phyloP scores from a whole-genome alignment of 1,140 invertebrate genomes.

The Glomeris maerens region DNA sequence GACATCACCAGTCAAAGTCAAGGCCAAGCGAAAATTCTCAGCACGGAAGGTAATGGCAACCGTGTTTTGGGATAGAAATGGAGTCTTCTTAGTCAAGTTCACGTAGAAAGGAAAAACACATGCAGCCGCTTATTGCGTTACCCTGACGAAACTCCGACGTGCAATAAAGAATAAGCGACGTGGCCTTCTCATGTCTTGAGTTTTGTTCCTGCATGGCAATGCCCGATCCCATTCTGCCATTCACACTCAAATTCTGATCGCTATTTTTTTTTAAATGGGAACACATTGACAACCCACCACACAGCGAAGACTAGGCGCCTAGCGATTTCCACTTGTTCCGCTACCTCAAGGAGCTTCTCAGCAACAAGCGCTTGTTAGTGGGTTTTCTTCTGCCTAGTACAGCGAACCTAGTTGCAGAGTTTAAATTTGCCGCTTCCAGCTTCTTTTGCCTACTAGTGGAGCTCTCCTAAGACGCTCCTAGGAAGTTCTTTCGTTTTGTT shows the following conservation, averaged over 20 bases:
- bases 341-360: constrained; percentile 15
- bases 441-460: no score
- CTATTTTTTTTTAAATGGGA: constrained; percentile 26
- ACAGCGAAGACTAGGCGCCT: constrained; percentile 25
- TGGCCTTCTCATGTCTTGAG: constrained; percentile 15
- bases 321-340: constrained; percentile 26
- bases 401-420: no score
- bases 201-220: constrained; percentile 27
- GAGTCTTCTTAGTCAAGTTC: constrained; percentile 3
- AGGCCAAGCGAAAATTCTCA: constrained; percentile 1
- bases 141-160: constrained; percentile 9
- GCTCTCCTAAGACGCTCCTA: no score
- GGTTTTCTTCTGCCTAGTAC: no score
- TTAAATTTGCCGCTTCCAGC: no score
- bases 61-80: constrained; percentile 4
- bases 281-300: constrained; percentile 25
- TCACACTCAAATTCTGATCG: no score
- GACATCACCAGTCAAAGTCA: constrained; percentile 4
- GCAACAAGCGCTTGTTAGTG: constrained; percentile 13
- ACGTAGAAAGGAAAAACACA: background rate
- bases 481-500: no score
- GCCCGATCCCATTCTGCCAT: constrained; percentile 22
- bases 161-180: constrained; percentile 17
- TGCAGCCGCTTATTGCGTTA: constrained; percentile 11
- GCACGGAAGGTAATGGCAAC: background rate